Percentiles rank a stretch among this genome's conserved stretches.
These are phyloP conservation scores for Auanema freiburgensis DNA, from an alignment of 2,888 invertebrate genomes.

Conservation along the genomic window DNA sequence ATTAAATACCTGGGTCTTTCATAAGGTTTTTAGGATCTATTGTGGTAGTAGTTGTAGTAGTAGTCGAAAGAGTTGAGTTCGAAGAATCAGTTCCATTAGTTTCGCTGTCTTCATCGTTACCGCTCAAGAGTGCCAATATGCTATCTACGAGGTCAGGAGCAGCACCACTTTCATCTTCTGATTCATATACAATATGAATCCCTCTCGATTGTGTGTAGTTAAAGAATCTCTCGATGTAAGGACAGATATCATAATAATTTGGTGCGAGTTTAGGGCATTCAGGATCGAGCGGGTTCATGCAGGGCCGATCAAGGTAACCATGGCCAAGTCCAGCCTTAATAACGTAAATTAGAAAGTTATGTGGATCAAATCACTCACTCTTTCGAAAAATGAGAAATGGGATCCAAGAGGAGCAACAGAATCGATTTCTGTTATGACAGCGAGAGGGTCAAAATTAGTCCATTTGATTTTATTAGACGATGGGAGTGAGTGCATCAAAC, in stretches of 20 bases:
- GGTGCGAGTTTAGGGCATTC: slow-evolving; percentile 89
- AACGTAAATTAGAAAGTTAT: too few relatives aligned
- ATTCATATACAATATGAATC: slow-evolving; percentile 8
- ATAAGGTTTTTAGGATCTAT: neutral
- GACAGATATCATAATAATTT: slow-evolving; percentile 73
- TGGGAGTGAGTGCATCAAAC: slow-evolving; percentile 31
- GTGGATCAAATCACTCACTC: slow-evolving; percentile 24
- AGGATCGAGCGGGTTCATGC: slow-evolving; percentile 86
- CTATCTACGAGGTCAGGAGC: slow-evolving; percentile 13
- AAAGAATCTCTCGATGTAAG: slow-evolving; percentile 33
- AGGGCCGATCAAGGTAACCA: slow-evolving; percentile 95
- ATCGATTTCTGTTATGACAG: slow-evolving; percentile 42
- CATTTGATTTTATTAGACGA: slow-evolving; percentile 35
- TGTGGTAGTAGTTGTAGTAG: neutral
- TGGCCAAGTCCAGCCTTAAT: slow-evolving; percentile 84
- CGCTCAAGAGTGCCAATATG: slow-evolving; percentile 27
- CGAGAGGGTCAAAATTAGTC: slow-evolving; percentile 53
- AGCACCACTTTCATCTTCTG: slow-evolving; percentile 7
- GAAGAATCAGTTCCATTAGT: slow-evolving; percentile 5
- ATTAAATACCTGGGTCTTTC: too few relatives aligned
- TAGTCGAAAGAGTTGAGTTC: slow-evolving; percentile 13
- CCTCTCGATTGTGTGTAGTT: slow-evolving; percentile 27
- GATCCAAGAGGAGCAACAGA: slow-evolving; percentile 39
- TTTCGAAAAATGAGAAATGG: slow-evolving; percentile 45
- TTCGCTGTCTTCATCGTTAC: slow-evolving; percentile 15